phyloP scores from a whole-genome alignment of 2,113 vertebrate genomes.

The Sinocyclocheilus anophthalmus region DNA sequence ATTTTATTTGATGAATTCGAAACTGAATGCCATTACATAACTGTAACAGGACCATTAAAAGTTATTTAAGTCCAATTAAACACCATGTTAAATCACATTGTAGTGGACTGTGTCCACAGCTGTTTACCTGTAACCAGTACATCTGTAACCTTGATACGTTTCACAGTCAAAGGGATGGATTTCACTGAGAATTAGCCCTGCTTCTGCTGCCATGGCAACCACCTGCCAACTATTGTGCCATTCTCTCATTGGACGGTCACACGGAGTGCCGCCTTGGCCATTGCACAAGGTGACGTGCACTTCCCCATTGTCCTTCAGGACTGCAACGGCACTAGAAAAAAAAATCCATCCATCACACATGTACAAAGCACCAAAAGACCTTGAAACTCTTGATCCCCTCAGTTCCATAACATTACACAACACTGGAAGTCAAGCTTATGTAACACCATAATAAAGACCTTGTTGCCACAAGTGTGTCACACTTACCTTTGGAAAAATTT shows the following conservation, averaged over 20 bases:
- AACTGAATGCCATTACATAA: not conserved
- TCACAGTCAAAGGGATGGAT: slow-evolving; percentile 80
- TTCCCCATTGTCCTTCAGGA: slow-evolving; percentile 84
- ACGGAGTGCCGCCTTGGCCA: slow-evolving; percentile 93
- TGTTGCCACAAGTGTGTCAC: not conserved
- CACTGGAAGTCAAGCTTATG: slow-evolving; percentile 15
- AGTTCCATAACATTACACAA: slow-evolving; percentile 11
- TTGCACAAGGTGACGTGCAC: slow-evolving; percentile 88
- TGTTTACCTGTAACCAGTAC: slow-evolving; percentile 93
- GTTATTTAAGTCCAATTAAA: not conserved
- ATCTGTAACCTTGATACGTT: slow-evolving; percentile 79
- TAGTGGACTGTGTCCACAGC: not conserved
- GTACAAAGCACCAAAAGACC: not conserved
- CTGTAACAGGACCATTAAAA: not conserved
- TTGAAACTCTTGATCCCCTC: not conserved
- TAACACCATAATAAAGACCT: slow-evolving; percentile 11
- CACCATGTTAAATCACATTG: not conserved
- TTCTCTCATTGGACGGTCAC: slow-evolving; percentile 84
- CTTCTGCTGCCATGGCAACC: slow-evolving; percentile 87
- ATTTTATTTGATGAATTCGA: not conserved
- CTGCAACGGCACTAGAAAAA: slow-evolving; percentile 77
- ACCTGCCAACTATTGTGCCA: slow-evolving; percentile 99
- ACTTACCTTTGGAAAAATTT: slow-evolving; percentile 87
- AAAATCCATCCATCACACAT: not conserved
- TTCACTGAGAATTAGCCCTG: slow-evolving; percentile 82